These are phyloP conservation scores for Choloepus hoffmanni DNA, from an alignment of 2,113 vertebrate genomes.

Conservation along the genomic window DNA sequence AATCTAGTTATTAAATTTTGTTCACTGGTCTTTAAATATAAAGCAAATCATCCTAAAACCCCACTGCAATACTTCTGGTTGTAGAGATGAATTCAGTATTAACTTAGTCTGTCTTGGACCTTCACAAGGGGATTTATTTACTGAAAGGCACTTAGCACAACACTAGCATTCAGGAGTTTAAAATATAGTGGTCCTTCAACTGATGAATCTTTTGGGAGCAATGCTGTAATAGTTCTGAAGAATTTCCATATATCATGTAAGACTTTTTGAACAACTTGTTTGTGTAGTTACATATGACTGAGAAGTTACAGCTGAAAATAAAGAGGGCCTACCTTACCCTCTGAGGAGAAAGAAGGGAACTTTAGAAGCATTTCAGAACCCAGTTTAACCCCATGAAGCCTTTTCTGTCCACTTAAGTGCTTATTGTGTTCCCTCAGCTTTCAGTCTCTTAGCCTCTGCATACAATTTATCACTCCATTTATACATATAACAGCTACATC, in stretches of 20 bases:
- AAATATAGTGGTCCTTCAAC: background rate
- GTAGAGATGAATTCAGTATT: background rate
- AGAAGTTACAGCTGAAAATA: background rate
- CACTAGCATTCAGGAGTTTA: background rate
- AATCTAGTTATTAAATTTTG: background rate
- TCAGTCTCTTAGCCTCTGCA: background rate
- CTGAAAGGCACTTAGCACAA: background rate
- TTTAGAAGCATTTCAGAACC: background rate
- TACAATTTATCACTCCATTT: background rate
- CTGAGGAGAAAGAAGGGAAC: background rate
- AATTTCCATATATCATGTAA: background rate
- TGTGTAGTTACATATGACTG: background rate
- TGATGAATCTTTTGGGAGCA: background rate
- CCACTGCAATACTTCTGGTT: background rate
- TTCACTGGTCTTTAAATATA: background rate
- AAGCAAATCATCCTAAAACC: background rate
- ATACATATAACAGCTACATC: background rate
- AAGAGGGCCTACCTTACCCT: background rate
- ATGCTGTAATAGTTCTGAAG: background rate
- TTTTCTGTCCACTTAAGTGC: background rate
- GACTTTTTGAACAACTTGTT: slow-evolving; percentile 19
- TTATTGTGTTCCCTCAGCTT: background rate
- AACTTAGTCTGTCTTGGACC: background rate
- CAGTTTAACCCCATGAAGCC: background rate
- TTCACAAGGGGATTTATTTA: background rate